Percentiles rank a stretch among this genome's conserved stretches.
Evolutionary conservation across 2,113 vertebrate genomes (phyloP).

Genomic region (Tragelaphus scriptus): DNA sequence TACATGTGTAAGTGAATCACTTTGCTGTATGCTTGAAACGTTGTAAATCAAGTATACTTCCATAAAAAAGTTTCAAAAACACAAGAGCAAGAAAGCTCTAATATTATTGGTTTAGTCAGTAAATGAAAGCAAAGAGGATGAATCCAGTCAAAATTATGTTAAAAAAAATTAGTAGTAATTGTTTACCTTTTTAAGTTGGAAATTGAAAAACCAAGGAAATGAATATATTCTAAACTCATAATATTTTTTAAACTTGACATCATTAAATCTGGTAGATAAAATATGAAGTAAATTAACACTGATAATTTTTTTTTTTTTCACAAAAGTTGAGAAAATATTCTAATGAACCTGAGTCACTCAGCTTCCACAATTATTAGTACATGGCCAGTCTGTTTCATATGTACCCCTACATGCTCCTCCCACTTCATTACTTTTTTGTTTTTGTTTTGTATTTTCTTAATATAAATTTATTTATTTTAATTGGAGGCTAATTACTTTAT

Average conservation of each 20-base stretch:
- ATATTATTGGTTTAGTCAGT: not conserved
- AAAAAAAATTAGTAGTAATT: not conserved
- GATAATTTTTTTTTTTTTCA: not conserved
- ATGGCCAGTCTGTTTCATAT: too few species aligned
- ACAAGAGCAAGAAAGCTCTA: not conserved
- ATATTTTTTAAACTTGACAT: not conserved
- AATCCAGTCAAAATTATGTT: not conserved
- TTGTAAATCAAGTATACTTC: not conserved
- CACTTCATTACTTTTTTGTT: too few species aligned
- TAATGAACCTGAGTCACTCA: too few species aligned
- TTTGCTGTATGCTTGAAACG: not conserved
- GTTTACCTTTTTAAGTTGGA: not conserved
- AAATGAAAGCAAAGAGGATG: not conserved
- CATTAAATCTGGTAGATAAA: not conserved
- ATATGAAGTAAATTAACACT: not conserved
- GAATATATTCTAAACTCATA: not conserved
- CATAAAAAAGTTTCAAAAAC: not conserved
- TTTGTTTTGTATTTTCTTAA: too few species aligned
- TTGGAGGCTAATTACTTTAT: too few species aligned
- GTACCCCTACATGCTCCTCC: too few species aligned
- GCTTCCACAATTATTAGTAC: too few species aligned
- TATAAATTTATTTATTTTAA: too few species aligned
- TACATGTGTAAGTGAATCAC: not conserved
- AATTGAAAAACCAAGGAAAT: not conserved
- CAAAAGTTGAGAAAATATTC: too few species aligned